Evolutionary conservation across 2,888 invertebrate species (phyloP).

Genomic region (Drosophila paracracens): DNA sequence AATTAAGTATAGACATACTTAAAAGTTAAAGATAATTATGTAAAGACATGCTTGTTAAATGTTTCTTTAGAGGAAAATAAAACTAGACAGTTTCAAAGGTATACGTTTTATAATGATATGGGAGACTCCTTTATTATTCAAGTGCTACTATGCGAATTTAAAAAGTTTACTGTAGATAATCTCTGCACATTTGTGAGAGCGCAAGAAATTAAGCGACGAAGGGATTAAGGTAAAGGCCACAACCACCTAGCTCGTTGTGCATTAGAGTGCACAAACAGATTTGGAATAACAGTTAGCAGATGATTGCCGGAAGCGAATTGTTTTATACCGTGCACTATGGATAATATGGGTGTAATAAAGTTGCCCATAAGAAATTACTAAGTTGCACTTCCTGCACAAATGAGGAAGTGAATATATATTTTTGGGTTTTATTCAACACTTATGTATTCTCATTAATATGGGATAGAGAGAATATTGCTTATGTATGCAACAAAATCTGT

Average conservation of each 20-base stretch:
- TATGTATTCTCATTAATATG: not conserved
- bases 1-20: no score
- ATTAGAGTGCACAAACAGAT: conserved; percentile 27
- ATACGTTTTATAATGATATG: no score
- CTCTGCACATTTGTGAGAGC: conserved; percentile 13
- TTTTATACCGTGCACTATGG: conserved; percentile 33
- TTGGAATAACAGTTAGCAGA: conserved; percentile 53
- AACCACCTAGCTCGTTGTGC: conserved; percentile 14
- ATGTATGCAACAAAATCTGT: not conserved
- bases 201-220: conserved; percentile 25
- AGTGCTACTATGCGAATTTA: not conserved
- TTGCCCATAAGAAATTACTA: not conserved
- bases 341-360: not conserved
- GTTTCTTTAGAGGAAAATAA: no score
- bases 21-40: no score
- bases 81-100: no score
- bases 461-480: not conserved
- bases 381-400: not conserved
- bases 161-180: conserved; percentile 11
- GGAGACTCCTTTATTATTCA: no score
- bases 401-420: not conserved
- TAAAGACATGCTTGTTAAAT: no score
- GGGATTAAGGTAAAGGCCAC: conserved; percentile 23
- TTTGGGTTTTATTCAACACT: not conserved
- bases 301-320: conserved; percentile 70